phyloP scores from a whole-genome alignment of 2,888 invertebrate genomes.

The Drosophila vallismaia region DNA sequence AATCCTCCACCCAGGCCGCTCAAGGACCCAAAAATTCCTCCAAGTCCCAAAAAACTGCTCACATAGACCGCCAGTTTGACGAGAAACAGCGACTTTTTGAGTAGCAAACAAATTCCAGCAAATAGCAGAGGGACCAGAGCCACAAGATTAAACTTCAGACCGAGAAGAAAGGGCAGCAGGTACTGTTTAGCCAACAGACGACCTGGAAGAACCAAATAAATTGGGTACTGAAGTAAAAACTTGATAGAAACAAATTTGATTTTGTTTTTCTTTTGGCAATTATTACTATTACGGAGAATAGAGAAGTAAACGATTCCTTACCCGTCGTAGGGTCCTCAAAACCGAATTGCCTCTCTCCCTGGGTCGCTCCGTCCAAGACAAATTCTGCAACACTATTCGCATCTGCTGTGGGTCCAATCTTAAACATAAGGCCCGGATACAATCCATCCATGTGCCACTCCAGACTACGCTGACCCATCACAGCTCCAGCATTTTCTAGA shows the following conservation, averaged over 20 bases:
- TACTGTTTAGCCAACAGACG: conserved; percentile 89
- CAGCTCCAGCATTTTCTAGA: conserved; percentile 87
- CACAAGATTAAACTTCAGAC: conserved; percentile 91
- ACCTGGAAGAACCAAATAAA: conserved; percentile 85
- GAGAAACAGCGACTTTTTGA: conserved; percentile 91
- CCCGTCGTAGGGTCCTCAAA: conserved; percentile 82
- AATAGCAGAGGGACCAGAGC: conserved; percentile 90
- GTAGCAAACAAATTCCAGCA: conserved; percentile 88
- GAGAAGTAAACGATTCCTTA: conserved; percentile 40
- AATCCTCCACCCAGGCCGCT: conserved; percentile 67
- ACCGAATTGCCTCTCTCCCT: conserved; percentile 84
- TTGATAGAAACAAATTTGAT: background rate
- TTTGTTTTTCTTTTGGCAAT: background rate
- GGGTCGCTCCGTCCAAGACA: conserved; percentile 86
- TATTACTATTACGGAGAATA: background rate
- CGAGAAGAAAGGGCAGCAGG: conserved; percentile 90
- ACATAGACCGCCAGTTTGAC: conserved; percentile 90
- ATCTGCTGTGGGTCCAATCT: conserved; percentile 89
- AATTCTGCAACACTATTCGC: conserved; percentile 91
- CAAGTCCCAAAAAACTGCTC: conserved; percentile 88
- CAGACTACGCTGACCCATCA: conserved; percentile 89
- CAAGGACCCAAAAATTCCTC: conserved; percentile 81
- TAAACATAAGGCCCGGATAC: conserved; percentile 90
- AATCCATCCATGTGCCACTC: conserved; percentile 90
- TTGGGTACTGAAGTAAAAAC: background rate